These are phyloP conservation scores for Drosophila subsilvestris DNA, from an alignment of 2,888 invertebrate species.

Conservation along the genomic window DNA sequence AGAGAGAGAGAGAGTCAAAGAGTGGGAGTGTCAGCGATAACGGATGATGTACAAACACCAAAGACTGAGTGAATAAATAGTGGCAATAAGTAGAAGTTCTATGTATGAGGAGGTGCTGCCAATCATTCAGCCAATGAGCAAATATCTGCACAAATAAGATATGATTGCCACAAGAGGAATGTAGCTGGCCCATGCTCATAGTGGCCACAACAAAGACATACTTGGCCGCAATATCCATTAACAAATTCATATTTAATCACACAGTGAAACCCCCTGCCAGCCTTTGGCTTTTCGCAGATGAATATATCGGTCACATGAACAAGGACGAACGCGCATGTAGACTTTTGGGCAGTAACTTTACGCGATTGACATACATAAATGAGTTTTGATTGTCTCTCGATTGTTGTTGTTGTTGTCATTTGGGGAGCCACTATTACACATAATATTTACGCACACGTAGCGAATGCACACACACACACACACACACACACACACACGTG, in stretches of 20 bases:
- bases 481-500: too few species aligned
- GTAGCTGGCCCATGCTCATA: too few species aligned
- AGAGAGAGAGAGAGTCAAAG: too few species aligned
- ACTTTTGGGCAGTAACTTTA: slow-evolving; percentile 18
- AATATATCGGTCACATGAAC: slow-evolving; percentile 21
- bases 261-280: too few species aligned
- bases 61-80: neutral
- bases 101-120: neutral
- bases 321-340: neutral
- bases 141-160: neutral
- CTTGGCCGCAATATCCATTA: too few species aligned
- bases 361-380: slow-evolving; percentile 41
- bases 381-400: slow-evolving; percentile 26
- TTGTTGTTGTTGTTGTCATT: slow-evolving; percentile 38
- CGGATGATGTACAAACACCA: neutral
- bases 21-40: neutral
- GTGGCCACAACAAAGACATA: too few species aligned
- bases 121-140: neutral
- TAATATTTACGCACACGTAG: slow-evolving; percentile 19
- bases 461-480: too few species aligned
- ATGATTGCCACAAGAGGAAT: neutral
- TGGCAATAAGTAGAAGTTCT: neutral
- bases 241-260: too few species aligned
- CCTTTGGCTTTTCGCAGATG: too few species aligned
- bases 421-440: slow-evolving; percentile 29